Evolutionary conservation across 2,113 vertebrate genomes (phyloP), one percentile per base, ranked within the genome.

Genomic region (Sebastes schlegelii): DNA sequence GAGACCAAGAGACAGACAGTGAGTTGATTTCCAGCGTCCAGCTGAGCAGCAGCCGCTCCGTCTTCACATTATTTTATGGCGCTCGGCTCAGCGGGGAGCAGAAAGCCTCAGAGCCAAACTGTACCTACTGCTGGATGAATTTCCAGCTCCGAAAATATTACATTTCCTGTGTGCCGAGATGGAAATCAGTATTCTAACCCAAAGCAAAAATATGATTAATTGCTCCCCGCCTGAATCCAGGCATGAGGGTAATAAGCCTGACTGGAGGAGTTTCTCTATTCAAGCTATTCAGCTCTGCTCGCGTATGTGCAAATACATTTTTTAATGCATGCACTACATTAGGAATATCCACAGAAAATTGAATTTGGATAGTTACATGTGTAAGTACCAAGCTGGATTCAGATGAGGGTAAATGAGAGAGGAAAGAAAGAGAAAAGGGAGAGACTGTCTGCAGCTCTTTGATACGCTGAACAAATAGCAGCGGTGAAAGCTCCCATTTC

Each of bases 171-270:
- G 85, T 52, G 87, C 84, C 51, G 89, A 92, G 86, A 93, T 92
- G 89, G 85, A 91, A 93, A 95, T 95, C 91, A 91, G 92, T 91
- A 92, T 93, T 95, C 90, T 93, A 91, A 94, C 93, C 93, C 85
- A 88, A 88, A 95, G 94, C 91, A 88, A 92, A 93, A 94, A 92
- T 87, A 92, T 92, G 94, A 94, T 94, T 93, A 94, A 94, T 94
- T 93, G 90, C 92, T 88, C 83, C 55, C 79, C 72, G 76, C 82
- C 88, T 65, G 66, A 86, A 91, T 94, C 84, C 83, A 92, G 87
- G 88, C 92, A 11, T 71, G 74, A 79, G 83, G 85, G 90, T 94
- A 93, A 92, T 92, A 92, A 93, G 87, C 90, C 49, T 68, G 68
- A 92, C 86, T 88, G 85, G 81, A 93, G 87, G 82, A 87, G 82